A percentile compares a stretch with the other conserved stretches of the same genome.
Evolutionary conservation across 2,888 invertebrate genomes (phyloP).

Genomic region (Oscheius sp.): DNA sequence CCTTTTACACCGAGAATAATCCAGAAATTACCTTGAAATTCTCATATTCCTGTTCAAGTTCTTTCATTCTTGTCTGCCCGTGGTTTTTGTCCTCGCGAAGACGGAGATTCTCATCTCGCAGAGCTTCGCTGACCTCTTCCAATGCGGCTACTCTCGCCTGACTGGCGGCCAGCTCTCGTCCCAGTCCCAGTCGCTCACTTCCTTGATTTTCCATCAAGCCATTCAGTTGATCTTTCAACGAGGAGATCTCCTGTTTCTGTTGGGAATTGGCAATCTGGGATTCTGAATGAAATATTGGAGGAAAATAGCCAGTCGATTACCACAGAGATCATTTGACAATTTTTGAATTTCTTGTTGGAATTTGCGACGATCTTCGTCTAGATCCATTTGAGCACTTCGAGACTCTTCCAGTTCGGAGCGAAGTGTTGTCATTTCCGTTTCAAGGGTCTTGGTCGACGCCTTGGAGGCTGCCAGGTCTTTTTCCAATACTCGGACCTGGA

Average conservation of each 20-base stretch:
- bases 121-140: conserved; percentile 34
- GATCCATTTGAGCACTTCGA: background rate
- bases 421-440: conserved; percentile 13
- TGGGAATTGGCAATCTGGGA: conserved; percentile 16
- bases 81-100: conserved; percentile 42
- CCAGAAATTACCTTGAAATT: conserved; percentile 48
- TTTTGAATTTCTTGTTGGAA: conserved; percentile 21
- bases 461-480: conserved; percentile 19
- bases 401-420: conserved; percentile 11
- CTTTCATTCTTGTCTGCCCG: conserved; percentile 40
- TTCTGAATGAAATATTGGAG: background rate
- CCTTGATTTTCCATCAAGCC: conserved; percentile 30
- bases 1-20: too few relatives aligned
- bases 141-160: conserved; percentile 25
- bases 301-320: background rate
- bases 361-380: conserved; percentile 18
- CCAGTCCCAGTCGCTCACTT: conserved; percentile 35
- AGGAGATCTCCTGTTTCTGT: conserved; percentile 11
- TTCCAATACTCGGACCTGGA: conserved; percentile 32
- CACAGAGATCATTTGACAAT: conserved; percentile 14
- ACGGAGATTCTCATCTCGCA: conserved; percentile 40
- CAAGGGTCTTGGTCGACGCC: background rate
- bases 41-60: conserved; percentile 48
- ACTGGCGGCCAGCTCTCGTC: conserved; percentile 31
- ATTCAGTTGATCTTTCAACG: conserved; percentile 27